Base-by-base conservation (phyloP, 2,797 vertebrate species). In the Sebastes matsubarae region DNA sequence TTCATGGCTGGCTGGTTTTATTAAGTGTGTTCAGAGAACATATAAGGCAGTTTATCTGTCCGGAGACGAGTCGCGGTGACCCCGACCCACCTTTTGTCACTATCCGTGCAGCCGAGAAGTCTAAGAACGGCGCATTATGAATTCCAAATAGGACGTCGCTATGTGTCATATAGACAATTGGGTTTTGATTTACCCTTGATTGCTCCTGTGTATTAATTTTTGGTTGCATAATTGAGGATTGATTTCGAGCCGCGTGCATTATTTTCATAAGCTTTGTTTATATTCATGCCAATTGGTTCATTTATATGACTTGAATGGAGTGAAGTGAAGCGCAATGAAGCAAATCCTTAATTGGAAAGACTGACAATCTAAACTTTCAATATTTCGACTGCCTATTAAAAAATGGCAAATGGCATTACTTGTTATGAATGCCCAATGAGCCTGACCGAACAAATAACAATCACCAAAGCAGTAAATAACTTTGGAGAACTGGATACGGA, bases 1-100 rank as follows among this genome's bases (percentile, higher is more conserved):
- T 93, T 54, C 92, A 95, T 84, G 94, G 93, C 92, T 94, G 92
- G 89, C 59, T 92, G 89, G 73, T 87, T 93, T 93, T 93, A 95
- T 94, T 92, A 96, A 80, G 72, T 84, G 87, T 90, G 92, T 91
- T 93, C 87, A 68, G 86, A 86, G 76, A 92, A 91, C 93, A 91
- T 88, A 91, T 91, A 77, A 90, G 88, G 83, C 84, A 8, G 82
- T 93, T 94, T 94, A 94, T 95, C 92, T 88, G 88, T 77, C 67
- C 58, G 18, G 78, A 85, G 89, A 92, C 68, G 89, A 84, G 79
- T 50, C 59, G 74, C 7, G 65, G 73, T 87, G 90, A 94, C 91
- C 90, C 84, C 73, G 84, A 90, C 92, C 92, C 87, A 84, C 81
- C 85, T 90, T 86, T 69, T 24, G 30, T 20, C 75, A 1, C 46